Base-by-base conservation (phyloP, 2,888 invertebrate genomes). In the Eutolmus rufibarbis region DNA sequence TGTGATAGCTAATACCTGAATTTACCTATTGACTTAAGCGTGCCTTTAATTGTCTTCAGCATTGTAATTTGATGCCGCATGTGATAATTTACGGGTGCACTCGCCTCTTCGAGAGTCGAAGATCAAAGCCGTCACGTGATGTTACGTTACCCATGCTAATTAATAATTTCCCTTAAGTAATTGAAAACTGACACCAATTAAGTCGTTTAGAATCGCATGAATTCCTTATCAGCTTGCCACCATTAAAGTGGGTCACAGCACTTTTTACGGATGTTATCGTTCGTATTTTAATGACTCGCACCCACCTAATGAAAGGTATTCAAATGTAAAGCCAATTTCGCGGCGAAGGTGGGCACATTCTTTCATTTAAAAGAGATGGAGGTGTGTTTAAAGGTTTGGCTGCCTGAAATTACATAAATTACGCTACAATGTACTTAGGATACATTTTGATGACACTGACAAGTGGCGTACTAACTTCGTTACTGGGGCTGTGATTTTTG, bases 181-280 rank as follows among this genome's bases (percentile, higher is more conserved):
- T 79, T 79, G 79, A 79, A 79, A 79, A 79, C 31, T 51, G 79
- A 79, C 79, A 46, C 51, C 79, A 79, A 79, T 79, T 79, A 28
- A 79, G 46, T 31, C 51, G 79, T 79, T 79, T n/a, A 79, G 79
- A 51, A 79, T 79, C n/a, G 51, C 79, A 37, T 79, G 51, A 79
- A 79, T 51, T 79, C 23, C 79, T 79, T 79, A 79, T 51, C 79
- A 46, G 23, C 7, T 8, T 12, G 16, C 46, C 40, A 79, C 23
- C 40, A 66, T 66, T 66, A 66, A 78, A 78, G 43, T 78, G 78
- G 78, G 78, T 78, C 78, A 78, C 66, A 66, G 66, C 23, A 66
- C 66, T 66, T 66, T 51, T 66, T 66, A 66, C 66, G 66, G 66
- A 66, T 66, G 66, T 66, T 66, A 66, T 66, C 66, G 66, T 12